Base-by-base conservation (phyloP, 2,113 vertebrate genomes). In the Montifringilla adamsi region DNA sequence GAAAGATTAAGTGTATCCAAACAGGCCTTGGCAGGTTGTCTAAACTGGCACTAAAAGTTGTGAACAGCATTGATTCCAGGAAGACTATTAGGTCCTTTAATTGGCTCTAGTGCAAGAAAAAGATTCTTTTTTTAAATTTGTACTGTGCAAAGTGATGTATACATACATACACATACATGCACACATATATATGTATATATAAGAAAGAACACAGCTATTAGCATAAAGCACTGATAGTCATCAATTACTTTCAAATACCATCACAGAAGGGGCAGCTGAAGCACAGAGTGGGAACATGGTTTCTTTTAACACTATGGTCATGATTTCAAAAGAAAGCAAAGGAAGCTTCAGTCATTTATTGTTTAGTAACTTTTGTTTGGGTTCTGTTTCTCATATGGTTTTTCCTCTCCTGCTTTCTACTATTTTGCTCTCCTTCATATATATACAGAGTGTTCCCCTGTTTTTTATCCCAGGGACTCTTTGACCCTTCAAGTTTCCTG, bases 111-210 rank as follows among this genome's bases (percentile, higher is more conserved):
- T 37, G 22, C 41, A 75, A 88, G 33, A n/a, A 69, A 67, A 60
- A n/a, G n/a, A n/a, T n/a, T 35, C 33, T 0, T 21, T 59, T 56
- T 52, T 20, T 0, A 6, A 66, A 67, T 47, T 11, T 53, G 4
- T 67, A 18, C n/a, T 90, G 87, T 77, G 19, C 24, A 63, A 77
- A 78, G 24, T 52, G 47, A 55, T 80, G 20, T 33, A 13, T 39
- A 11, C 15, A 23, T 13, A 44, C 7, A 10, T 24, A 27, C 3
- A 8, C 16, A 7, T 30, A 50, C 10, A 28, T 16, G 15, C 6
- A 28, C 6, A 60, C 5, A 10, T 10, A 43, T 4, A 5, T 15
- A 20, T 37, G 19, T 5, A 56, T 6, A 12, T 5, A 18, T 13
- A 53, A 41, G 15, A 75, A 62, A 69, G 21, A 70, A 56, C 41